Base-by-base conservation (phyloP, 2,113 vertebrate species). In the Elephas maximus region DNA sequence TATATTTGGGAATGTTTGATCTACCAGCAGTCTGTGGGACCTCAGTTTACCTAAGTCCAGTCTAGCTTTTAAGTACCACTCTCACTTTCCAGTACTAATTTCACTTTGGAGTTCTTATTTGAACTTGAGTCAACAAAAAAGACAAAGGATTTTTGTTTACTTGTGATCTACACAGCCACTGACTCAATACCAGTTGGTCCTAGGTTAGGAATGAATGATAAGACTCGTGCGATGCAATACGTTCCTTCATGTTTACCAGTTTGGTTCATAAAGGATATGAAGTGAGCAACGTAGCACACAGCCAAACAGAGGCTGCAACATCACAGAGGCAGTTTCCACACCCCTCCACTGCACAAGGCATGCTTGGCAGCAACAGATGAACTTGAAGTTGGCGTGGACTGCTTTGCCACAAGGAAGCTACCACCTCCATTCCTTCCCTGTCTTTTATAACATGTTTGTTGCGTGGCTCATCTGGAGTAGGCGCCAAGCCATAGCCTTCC, bases 41-140 rank as follows among this genome's bases (percentile, higher is more conserved):
- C 89, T 93, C 81, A 48, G 1, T 81, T 60, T 62, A 21, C 8
- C 60, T 69, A 30, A 94, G n/a, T 57, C 8, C n/a, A 48, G 86
- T 77, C 53, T 90, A 69, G 93, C 41, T 93, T 90, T 90, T 69
- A 73, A 79, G 88, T 86, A 76, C 15, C 30, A 81, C 18, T 76
- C 48, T 96, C 23, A 76, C 37, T 81, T 86, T 90, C 21, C 26
- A 83, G 62, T 18, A 53, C 41, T 53, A 24, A 69, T 87, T 90
- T 89, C 76, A 90, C 23, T 83, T 96, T 85, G 57, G 60, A 53
- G 28, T 85, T 94, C 60, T 84, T 86, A 26, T 82, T 85, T 90
- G 90, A 81, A 92, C 51, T 57, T 63, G 44, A 92, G 67, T 23
- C 48, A 92, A 81, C 57, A 57, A 18, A 69, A 89, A 41, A 84